Percentiles rank a stretch among this genome's conserved stretches.
phyloP scores from a whole-genome alignment of 2,888 invertebrate genomes.

The Sarcophaga subvicina region DNA sequence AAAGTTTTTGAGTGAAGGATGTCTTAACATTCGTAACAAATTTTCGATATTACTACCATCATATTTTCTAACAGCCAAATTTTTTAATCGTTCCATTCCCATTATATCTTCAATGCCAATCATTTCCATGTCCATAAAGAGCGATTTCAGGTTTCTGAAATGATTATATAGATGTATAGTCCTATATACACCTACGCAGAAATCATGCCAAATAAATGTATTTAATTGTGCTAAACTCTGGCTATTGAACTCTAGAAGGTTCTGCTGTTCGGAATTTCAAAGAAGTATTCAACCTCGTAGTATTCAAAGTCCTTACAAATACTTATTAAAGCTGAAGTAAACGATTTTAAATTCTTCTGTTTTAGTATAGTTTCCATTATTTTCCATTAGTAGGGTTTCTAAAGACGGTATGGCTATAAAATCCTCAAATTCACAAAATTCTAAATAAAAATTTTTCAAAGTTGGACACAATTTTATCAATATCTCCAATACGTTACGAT shows the following conservation, averaged over 20 bases:
- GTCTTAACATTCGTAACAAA: neutral
- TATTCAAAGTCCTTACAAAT: neutral
- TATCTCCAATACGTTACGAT: neutral
- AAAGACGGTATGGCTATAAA: neutral
- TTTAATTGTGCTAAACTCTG: neutral
- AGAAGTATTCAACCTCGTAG: neutral
- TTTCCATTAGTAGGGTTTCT: neutral
- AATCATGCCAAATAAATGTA: conserved; percentile 7
- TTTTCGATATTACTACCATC: neutral
- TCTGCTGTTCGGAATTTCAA: neutral
- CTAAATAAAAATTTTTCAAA: neutral
- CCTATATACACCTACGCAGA: too few relatives aligned
- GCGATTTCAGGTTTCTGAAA: neutral
- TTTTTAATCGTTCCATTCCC: neutral
- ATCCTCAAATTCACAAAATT: neutral
- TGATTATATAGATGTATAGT: neutral
- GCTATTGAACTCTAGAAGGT: conserved; percentile 4
- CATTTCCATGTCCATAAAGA: neutral
- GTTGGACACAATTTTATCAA: neutral
- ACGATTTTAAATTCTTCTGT: neutral
- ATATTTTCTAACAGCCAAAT: neutral
- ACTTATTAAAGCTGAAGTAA: neutral
- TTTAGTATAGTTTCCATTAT: neutral
- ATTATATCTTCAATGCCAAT: neutral
- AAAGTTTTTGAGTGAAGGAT: neutral